Evolutionary conservation across 2,113 vertebrate species (phyloP).

Genomic region (Tyrannus savana): DNA sequence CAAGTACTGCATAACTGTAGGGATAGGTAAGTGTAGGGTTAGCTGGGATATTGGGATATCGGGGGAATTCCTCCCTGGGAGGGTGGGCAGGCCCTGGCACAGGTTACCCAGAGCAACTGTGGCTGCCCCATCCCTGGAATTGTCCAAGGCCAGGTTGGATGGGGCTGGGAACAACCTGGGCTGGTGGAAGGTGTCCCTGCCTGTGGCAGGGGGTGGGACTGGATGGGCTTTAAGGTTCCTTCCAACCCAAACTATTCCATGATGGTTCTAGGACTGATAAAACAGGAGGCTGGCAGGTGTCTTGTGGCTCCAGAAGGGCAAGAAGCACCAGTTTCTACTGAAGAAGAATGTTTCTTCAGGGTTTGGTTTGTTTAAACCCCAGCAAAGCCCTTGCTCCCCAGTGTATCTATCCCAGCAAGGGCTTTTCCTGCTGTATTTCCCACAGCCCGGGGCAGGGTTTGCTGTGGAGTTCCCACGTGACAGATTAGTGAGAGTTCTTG

Average conservation of each 20-base stretch:
- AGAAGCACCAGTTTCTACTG: neutral
- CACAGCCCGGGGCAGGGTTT: neutral
- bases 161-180: accelerated
- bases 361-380: neutral
- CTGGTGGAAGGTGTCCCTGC: accelerated
- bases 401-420: no score
- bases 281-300: neutral
- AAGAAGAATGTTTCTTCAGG: neutral
- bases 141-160: accelerated
- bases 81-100: neutral
- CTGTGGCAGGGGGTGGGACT: neutral
- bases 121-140: neutral
- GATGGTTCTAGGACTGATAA: neutral
- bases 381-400: neutral
- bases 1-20: neutral
- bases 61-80: neutral
- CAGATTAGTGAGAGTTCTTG: neutral
- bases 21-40: neutral
- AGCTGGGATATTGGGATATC: neutral
- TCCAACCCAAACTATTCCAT: neutral
- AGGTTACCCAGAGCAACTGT: neutral
- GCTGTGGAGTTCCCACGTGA: neutral
- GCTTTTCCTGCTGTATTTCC: neutral
- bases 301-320: neutral
- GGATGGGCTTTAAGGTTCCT: neutral